phyloP scores from a whole-genome alignment of 2,888 invertebrate genomes.

The Encarsia formosa region DNA sequence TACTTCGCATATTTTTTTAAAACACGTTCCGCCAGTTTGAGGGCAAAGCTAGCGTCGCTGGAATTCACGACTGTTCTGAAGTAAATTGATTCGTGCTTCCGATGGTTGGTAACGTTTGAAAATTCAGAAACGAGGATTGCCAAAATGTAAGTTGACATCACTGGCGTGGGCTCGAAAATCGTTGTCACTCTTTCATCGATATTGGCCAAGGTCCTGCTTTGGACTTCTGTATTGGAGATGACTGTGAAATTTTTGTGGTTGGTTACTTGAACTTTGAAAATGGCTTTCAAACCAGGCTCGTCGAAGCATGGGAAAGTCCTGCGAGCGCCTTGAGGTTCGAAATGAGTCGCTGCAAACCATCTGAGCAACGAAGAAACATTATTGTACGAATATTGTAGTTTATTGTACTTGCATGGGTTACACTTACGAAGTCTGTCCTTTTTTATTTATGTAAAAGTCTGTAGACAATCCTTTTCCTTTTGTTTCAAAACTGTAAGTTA shows the following conservation, averaged over 20 bases:
- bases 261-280: constrained; percentile 63
- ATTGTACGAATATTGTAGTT: no score
- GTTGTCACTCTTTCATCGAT: constrained; percentile 21
- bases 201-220: not conserved
- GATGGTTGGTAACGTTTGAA: rapidly evolving
- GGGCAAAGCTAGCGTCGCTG: constrained; percentile 33
- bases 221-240: constrained; percentile 40
- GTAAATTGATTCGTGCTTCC: no score
- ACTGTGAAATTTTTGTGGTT: constrained; percentile 51
- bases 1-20: constrained; percentile 50
- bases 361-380: constrained; percentile 51
- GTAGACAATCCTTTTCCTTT: no score
- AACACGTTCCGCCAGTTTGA: constrained; percentile 51
- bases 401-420: no score
- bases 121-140: constrained; percentile 60
- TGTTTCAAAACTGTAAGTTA: no score
- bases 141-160: constrained; percentile 58
- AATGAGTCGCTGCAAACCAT: constrained; percentile 64
- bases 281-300: constrained; percentile 66
- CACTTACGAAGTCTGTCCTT: no score
- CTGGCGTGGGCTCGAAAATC: constrained; percentile 30
- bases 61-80: no score
- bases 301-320: constrained; percentile 74
- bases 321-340: constrained; percentile 64
- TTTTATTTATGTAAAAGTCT: no score